Evolutionary conservation across 2,797 vertebrate species (phyloP), one percentile per base, ranked within the genome.

Genomic region (Nothura maculosa): DNA sequence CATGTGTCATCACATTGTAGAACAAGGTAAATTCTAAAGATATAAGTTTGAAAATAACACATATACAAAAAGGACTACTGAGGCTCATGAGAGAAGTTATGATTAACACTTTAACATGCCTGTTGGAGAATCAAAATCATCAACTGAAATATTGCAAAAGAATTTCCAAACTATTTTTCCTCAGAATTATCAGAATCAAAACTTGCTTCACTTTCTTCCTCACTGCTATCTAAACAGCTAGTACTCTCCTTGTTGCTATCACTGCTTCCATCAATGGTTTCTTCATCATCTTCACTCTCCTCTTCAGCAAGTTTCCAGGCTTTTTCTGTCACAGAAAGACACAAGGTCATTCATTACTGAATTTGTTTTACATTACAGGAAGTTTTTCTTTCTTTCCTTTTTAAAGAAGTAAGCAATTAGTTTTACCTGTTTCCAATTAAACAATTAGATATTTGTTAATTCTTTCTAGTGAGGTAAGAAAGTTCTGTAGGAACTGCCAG

Each of bases 181-280:
- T 96, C 92, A 22, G 95, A 96, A 34, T 79, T 92, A 30, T 85
- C 94, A 34, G 95, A 97, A n/a, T 85, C 94, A 36, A 95, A 97
- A 79, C 96, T 96, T 82, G 80, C 67, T 27, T 94, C 20, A 24
- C 93, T 97, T 38, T 82, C 87, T 10, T 93, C 75, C 61, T 95
- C 92, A 22, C 92, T 95, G 87, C 64, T 95, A 17, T 94, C 81
- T 79, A 96, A 94, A 48, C 81, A 94, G 85, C 82, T 95, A 63
- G 75, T 63, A 18, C 74, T 93, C 13, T 86, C 94, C 63, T 72
- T 75, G n/a, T 76, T 93, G 12, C 87, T 92, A 8, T 45, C 13
- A 2, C 79, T 94, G 12, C 80, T 94, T 61, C 70, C 28, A 30
- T 85, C 81, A 25, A 55, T 93, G 54, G 60, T 94, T 50, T 97